Base-by-base conservation (phyloP, 2,797 vertebrate species). In the Enteromius thamalakanensis region DNA sequence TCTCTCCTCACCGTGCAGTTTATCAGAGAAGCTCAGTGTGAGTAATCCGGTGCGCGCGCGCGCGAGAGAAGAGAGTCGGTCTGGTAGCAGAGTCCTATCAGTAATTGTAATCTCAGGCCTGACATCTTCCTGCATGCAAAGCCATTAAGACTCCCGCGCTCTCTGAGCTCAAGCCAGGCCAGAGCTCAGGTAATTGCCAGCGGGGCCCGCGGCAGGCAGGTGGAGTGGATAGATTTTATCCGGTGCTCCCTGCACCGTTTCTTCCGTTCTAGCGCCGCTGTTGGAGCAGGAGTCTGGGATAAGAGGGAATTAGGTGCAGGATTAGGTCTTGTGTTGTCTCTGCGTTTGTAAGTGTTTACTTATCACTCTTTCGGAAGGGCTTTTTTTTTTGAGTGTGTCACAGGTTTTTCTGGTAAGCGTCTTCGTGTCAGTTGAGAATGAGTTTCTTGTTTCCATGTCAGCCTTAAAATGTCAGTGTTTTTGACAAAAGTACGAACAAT, bases 111-210 rank as follows among this genome's bases (percentile, higher is more conserved):
- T 94, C 94, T 92, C 87, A 89, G 86, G 88, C 65, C 86, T 92
- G 91, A 94, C 92, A 93, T 92, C 91, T 91, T 90, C 92, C 90
- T 93, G 92, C 93, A 94, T 94, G 93, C 92, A 92, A 93, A 93
- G 90, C 92, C 88, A 92, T 93, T 93, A 92, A 88, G 86, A 83
- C 83, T 79, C 81, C 80, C 82, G 86, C 87, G 69, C 81, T 88
- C 53, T 70, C 78, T 53, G 78, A 69, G 76, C 55, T 34, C 74
- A 45, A 78, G 81, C 60, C 45, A 76, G 79, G 45, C 72, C 81
- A 81, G 70, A 74, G 84, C 72, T 60, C 81, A 84, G 81, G 89
- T 87, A 86, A 89, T 87, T 85, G 87, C 88, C 65, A 84, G 76
- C 64, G 60, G 81, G 78, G 72, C 45, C 69, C 37, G 53, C 83